Conservation (phyloP, 2,113 vertebrate genomes). For the Boleophthalmus pectinirostris region DNA sequence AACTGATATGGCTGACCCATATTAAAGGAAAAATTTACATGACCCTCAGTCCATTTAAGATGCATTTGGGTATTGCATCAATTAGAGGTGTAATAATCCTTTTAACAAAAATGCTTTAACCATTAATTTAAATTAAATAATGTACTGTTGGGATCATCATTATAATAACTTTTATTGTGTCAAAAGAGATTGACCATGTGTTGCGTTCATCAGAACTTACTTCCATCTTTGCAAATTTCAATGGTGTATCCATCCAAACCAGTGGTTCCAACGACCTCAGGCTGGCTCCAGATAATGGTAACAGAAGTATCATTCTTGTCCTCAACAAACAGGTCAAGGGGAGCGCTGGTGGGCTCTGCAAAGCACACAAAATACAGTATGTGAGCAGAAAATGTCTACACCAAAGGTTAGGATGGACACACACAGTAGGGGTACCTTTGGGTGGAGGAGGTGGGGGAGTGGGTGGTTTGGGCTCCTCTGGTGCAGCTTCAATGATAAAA, state of each 20-base stretch:
- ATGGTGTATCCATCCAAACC: constrained; percentile 87
- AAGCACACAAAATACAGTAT: not conserved
- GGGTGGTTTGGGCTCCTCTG: constrained; percentile 74
- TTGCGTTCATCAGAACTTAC: constrained; percentile 72
- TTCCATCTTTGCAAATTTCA: constrained; percentile 88
- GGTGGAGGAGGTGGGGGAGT: constrained; percentile 73
- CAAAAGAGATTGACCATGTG: constrained; percentile 1
- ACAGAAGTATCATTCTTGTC: constrained; percentile 86
- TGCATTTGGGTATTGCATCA: not conserved
- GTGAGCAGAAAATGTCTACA: not conserved
- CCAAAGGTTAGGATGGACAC: not conserved
- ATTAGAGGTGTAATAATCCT: not conserved
- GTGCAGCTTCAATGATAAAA: constrained; percentile 65
- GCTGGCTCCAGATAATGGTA: constrained; percentile 88
- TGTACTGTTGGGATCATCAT: constrained; percentile 36
- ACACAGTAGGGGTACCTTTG: constrained; percentile 65
- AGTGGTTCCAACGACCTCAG: constrained; percentile 74
- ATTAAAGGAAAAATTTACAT: constrained; percentile 48
- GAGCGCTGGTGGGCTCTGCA: constrained; percentile 85
- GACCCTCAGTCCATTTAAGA: constrained; percentile 31
- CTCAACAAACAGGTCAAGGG: constrained; percentile 82
- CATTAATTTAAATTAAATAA: constrained; percentile 4
- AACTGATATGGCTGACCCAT: constrained; percentile 58
- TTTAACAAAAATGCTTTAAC: not conserved
- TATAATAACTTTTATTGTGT: constrained; percentile 12